These are phyloP conservation scores for Deilephila porcellus DNA, from an alignment of 2,888 invertebrate species.

Conservation along the genomic window DNA sequence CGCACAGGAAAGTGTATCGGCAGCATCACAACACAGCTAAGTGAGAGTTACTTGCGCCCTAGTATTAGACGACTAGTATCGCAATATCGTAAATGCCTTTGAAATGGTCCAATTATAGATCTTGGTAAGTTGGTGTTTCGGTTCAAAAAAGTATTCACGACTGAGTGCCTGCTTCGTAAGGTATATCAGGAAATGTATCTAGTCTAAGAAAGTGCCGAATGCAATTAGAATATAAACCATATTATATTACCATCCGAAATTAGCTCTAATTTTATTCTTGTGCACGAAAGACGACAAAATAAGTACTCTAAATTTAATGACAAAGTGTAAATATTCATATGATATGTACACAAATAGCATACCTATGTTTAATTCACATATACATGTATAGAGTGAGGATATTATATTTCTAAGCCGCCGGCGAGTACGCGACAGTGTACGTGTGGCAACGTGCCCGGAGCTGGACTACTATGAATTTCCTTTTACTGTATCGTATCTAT, in stretches of 20 bases:
- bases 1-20: slow-evolving; percentile 76
- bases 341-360: neutral
- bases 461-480: slow-evolving; percentile 30
- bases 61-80: slow-evolving; percentile 26
- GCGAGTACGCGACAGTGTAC: neutral
- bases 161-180: too few species aligned
- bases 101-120: neutral
- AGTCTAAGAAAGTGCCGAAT: too few species aligned
- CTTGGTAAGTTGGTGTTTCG: neutral
- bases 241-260: too few species aligned
- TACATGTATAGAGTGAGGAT: neutral
- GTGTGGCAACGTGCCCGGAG: slow-evolving; percentile 31
- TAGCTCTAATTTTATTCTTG: too few species aligned
- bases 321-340: neutral
- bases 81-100: neutral
- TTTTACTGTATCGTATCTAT: slow-evolving; percentile 50
- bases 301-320: neutral
- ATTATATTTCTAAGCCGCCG: neutral
- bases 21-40: slow-evolving; percentile 73
- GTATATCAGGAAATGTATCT: too few species aligned
- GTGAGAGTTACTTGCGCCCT: slow-evolving; percentile 68
- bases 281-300: too few species aligned
- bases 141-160: neutral
- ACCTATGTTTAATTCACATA: neutral
- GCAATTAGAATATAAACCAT: too few species aligned